Percentiles rank a stretch among this genome's conserved stretches.
Evolutionary conservation across 2,888 invertebrate species (phyloP).

Genomic region (Agonopterix heracliana): DNA sequence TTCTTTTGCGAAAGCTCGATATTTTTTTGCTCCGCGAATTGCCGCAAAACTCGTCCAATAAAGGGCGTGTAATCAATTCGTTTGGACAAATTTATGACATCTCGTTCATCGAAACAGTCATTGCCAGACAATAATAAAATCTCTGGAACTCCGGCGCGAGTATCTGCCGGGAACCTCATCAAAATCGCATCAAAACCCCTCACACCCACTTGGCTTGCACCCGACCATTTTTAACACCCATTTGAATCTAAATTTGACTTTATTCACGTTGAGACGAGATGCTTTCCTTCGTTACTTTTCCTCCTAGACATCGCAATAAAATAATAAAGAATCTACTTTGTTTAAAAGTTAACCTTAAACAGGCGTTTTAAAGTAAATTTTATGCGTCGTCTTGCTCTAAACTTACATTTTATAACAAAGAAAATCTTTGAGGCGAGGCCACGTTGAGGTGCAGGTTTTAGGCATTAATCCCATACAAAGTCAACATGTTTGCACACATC

Average conservation of each 20-base stretch:
- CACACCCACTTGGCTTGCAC: conserved; percentile 41
- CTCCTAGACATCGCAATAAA: conserved; percentile 41
- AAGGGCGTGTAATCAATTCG: conserved; percentile 41
- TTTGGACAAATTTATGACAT: conserved; percentile 41
- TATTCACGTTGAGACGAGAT: conserved; percentile 39
- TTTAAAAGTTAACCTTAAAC: conserved; percentile 28
- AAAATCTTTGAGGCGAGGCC: not conserved
- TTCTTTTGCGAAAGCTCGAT: conserved; percentile 24
- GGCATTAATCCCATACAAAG: not conserved
- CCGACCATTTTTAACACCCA: conserved; percentile 56
- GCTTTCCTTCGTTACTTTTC: conserved; percentile 38
- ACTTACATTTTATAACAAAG: not conserved
- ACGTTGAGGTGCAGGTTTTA: not conserved
- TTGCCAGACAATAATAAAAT: conserved; percentile 51
- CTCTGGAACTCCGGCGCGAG: conserved; percentile 18
- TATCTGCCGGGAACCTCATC: conserved; percentile 42
- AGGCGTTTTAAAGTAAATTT: conserved; percentile 22
- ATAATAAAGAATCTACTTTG: conserved; percentile 37
- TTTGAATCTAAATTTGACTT: conserved; percentile 59
- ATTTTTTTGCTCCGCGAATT: conserved; percentile 26
- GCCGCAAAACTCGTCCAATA: conserved; percentile 21
- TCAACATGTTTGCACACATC: not conserved
- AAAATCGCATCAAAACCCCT: conserved; percentile 58
- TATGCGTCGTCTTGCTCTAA: conserved; percentile 12
- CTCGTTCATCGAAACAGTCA: conserved; percentile 38